These are phyloP conservation scores for Atherinosoma microstoma DNA, from an alignment of 2,797 vertebrate species.

Conservation along the genomic window DNA sequence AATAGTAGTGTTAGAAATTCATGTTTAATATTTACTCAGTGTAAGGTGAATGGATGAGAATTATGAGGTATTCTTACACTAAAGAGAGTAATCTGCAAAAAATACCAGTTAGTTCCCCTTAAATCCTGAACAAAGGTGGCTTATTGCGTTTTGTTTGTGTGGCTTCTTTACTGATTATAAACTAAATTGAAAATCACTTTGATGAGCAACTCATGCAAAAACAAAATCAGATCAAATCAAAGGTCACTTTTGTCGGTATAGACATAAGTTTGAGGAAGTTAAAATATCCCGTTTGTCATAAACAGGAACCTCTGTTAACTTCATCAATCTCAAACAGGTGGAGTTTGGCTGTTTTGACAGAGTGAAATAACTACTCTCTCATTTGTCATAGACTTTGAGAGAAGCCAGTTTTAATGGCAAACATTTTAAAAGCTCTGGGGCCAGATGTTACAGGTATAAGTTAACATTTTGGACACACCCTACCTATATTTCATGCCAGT, in stretches of 20 bases:
- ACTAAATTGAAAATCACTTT: neutral
- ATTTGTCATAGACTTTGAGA: neutral
- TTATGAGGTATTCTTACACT: neutral
- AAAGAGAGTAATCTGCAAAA: neutral
- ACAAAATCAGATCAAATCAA: neutral
- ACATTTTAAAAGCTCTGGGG: constrained; percentile 6
- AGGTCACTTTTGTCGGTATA: neutral
- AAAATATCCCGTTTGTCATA: constrained; percentile 1
- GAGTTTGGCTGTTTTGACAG: constrained; percentile 14
- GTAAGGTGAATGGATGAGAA: neutral
- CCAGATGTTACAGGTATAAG: neutral
- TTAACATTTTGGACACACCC: constrained; percentile 49
- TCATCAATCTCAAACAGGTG: constrained; percentile 12
- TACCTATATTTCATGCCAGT: constrained; percentile 99
- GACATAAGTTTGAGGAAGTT: constrained; percentile 1
- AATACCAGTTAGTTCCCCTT: neutral
- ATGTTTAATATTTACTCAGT: neutral
- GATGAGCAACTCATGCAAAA: neutral
- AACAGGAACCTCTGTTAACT: constrained; percentile 1
- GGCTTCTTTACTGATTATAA: neutral
- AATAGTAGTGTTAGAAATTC: neutral
- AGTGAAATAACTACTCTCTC: neutral
- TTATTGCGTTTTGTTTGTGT: neutral
- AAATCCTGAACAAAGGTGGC: constrained; percentile 15
- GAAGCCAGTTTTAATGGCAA: neutral